A percentile compares a stretch with the other conserved stretches of the same genome.
phyloP scores from a whole-genome alignment of 2,888 invertebrate species.

The Geotrupes spiniger region DNA sequence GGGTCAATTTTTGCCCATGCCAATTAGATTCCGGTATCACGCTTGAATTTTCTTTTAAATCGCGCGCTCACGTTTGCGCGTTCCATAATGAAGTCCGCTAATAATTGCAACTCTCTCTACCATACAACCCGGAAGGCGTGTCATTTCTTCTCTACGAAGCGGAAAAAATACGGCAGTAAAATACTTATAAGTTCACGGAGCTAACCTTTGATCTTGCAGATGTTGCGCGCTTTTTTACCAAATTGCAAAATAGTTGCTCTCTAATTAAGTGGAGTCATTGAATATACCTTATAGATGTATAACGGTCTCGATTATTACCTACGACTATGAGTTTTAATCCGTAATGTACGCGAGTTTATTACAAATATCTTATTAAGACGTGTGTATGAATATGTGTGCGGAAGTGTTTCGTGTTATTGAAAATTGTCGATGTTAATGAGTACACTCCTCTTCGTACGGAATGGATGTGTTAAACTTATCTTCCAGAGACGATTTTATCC shows the following conservation, averaged over 20 bases:
- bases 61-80: constrained; percentile 21
- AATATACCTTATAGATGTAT: constrained; percentile 37
- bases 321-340: too few species aligned
- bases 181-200: constrained; percentile 31
- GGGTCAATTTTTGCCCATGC: constrained; percentile 7
- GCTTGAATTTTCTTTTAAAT: constrained; percentile 16
- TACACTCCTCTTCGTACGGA: too few species aligned
- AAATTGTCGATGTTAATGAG: too few species aligned
- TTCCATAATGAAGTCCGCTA: constrained; percentile 26
- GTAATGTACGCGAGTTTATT: too few species aligned
- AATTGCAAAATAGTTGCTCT: constrained; percentile 30
- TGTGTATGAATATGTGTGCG: too few species aligned
- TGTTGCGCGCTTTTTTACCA: constrained; percentile 27
- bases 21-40: constrained; percentile 22
- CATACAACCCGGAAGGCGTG: constrained; percentile 33
- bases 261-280: constrained; percentile 34
- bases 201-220: constrained; percentile 33
- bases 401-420: too few species aligned
- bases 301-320: constrained; percentile 42
- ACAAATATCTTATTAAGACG: too few species aligned
- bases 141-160: constrained; percentile 24
- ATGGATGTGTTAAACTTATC: too few species aligned
- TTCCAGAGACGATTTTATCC: too few species aligned
- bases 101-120: constrained; percentile 22
- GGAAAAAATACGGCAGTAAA: constrained; percentile 26